phyloP scores from a whole-genome alignment of 1,140 invertebrate species.

The Trypoxylus dichotomus region DNA sequence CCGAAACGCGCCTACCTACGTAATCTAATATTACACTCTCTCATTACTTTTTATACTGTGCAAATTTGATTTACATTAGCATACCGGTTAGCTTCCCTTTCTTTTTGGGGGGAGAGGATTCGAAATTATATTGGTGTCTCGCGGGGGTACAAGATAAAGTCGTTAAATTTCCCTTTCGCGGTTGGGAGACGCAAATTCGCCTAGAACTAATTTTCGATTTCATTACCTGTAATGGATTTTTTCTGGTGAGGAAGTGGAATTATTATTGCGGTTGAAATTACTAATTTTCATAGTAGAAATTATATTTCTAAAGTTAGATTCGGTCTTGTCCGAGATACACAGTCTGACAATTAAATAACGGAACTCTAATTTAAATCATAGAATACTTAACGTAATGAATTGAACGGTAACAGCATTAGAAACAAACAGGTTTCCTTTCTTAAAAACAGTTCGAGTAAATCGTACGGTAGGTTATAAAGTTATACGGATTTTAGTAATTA shows the following conservation, averaged over 20 bases:
- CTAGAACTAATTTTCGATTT: not conserved
- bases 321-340: too few species aligned
- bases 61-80: conserved; percentile 25
- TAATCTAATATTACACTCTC: conserved; percentile 20
- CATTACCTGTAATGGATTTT: not conserved
- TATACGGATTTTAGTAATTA: too few species aligned
- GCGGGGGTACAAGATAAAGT: not conserved
- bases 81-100: conserved; percentile 2
- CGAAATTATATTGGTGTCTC: conserved; percentile 17
- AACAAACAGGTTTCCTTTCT: too few species aligned
- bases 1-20: not conserved
- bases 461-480: too few species aligned
- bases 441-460: too few species aligned
- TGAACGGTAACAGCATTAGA: too few species aligned
- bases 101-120: not conserved
- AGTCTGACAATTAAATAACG: too few species aligned
- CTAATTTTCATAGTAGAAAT: not conserved
- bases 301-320: too few species aligned
- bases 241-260: not conserved
- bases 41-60: conserved; percentile 22
- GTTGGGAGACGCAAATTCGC: not conserved
- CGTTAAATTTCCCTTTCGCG: not conserved
- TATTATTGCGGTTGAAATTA: not conserved
- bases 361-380: too few species aligned
- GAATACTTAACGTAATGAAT: too few species aligned